A percentile compares a stretch with the other conserved stretches of the same genome.
Conservation (phyloP, 2,888 invertebrate species). For the Sepiola atlantica region DNA sequence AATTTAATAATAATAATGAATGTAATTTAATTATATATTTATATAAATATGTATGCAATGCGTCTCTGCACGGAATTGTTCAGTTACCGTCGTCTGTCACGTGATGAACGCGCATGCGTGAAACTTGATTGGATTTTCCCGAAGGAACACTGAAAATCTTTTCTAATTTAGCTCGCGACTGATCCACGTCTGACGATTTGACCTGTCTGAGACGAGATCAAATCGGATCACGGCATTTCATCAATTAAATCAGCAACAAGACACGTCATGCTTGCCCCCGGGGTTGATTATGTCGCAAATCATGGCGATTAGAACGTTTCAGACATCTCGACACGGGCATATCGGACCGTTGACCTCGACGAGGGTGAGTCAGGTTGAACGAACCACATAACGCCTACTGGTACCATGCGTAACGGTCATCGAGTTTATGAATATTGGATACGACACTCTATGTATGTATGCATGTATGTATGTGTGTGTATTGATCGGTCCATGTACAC, state of each 20-base stretch:
- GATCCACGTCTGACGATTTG: neutral
- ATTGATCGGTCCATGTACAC: neutral
- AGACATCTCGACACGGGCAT: neutral
- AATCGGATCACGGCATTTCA: neutral
- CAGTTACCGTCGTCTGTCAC: neutral
- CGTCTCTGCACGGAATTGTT: too few species aligned
- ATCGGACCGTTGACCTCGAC: neutral
- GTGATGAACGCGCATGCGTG: neutral
- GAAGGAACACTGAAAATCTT: neutral
- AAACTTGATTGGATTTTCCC: neutral
- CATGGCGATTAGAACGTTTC: neutral
- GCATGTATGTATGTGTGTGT: neutral
- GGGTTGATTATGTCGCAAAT: neutral
- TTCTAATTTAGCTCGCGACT: neutral
- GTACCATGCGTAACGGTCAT: neutral
- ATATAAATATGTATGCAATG: too few species aligned
- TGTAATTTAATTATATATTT: too few species aligned
- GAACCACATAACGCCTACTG: neutral
- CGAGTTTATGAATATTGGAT: neutral
- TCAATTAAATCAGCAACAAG: neutral
- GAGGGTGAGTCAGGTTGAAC: neutral
- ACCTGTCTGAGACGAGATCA: neutral
- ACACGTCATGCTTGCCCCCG: neutral
- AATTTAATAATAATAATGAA: too few species aligned
- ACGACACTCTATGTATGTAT: neutral